Evolutionary conservation across 2,113 vertebrate species (phyloP), one percentile per base, ranked within the genome.

Genomic region (Gnathonemus longibarbis): DNA sequence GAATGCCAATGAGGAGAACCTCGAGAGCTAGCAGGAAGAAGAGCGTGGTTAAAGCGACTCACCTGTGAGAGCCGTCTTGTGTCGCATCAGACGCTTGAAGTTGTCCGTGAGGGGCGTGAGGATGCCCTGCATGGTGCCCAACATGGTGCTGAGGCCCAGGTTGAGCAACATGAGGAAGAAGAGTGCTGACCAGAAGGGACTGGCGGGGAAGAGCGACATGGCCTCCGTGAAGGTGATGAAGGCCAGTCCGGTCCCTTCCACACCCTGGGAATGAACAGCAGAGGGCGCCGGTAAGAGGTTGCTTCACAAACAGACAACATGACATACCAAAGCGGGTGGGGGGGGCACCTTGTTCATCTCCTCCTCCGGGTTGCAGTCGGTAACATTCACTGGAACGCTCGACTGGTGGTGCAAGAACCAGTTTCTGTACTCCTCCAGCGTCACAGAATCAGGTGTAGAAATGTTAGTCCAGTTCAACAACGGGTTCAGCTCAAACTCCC

Each of bases 111-210:
- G 95, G 0, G 96, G 96, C 0, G 95, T 95, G 5, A 98, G 92
- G 92, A 97, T 95, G 27, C 96, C 96, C 52, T 97, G 96, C 95
- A 96, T 95, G 8, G 95, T 96, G 0, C 96, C 97, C 1, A 97
- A 94, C 93, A 95, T 95, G 80, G 95, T 95, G 92, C 95, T 96
- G 90, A 98, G 93, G 3, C 95, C 96, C 91, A 96, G 49, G 87
- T 94, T 95, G 90, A 97, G 95, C 90, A 97, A 92, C 96, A 97
- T 95, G 88, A 98, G 94, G 91, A 97, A 97, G 93, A 97, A 97
- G 42, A 97, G 90, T 0, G 94, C 89, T 0, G 96, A 96, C 97
- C 97, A 97, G 92, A 97, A 96, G 0, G 95, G 93, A 48, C 96
- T 96, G 87, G 53, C 95, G 0, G 97, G 96, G 45, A 97, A 94